These are phyloP conservation scores for Oscheius sp. DNA, from an alignment of 2,888 invertebrate species.

Conservation along the genomic window DNA sequence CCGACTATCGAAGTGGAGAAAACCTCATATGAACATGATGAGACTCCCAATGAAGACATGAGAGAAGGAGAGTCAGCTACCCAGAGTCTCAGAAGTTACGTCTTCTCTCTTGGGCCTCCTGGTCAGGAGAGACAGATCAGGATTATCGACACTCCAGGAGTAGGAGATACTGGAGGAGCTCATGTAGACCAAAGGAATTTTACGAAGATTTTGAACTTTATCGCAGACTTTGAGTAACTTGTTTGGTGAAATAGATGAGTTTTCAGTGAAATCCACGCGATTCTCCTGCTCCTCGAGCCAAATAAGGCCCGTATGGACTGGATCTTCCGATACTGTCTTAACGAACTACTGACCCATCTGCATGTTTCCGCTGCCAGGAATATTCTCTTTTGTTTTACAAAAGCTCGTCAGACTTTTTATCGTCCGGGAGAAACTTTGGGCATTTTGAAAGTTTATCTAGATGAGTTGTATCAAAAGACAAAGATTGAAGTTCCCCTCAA, in stretches of 20 bases:
- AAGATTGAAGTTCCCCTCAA: conserved; percentile 17
- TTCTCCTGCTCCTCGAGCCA: conserved; percentile 47
- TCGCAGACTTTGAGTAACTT: conserved; percentile 18
- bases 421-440: neutral
- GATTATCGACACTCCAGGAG: conserved; percentile 22
- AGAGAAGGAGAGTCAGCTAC: conserved; percentile 3
- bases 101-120: neutral
- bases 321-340: conserved; percentile 52
- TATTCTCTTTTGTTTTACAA: conserved; percentile 60
- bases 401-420: conserved; percentile 28
- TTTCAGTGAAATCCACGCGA: conserved; percentile 37
- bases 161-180: conserved; percentile 10
- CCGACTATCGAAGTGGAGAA: neutral
- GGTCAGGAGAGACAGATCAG: conserved; percentile 1
- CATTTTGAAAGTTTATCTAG: conserved; percentile 10
- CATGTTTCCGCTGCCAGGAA: conserved; percentile 51
- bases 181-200: conserved; percentile 13
- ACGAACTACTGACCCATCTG: conserved; percentile 51
- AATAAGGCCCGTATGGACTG: conserved; percentile 39
- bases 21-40: neutral
- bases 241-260: neutral
- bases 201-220: conserved; percentile 4
- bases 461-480: conserved; percentile 5
- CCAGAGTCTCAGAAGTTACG: conserved; percentile 7
- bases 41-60: neutral